Evolutionary conservation across 2,888 invertebrate genomes (phyloP).

Genomic region (Camptogramma bilineatum): DNA sequence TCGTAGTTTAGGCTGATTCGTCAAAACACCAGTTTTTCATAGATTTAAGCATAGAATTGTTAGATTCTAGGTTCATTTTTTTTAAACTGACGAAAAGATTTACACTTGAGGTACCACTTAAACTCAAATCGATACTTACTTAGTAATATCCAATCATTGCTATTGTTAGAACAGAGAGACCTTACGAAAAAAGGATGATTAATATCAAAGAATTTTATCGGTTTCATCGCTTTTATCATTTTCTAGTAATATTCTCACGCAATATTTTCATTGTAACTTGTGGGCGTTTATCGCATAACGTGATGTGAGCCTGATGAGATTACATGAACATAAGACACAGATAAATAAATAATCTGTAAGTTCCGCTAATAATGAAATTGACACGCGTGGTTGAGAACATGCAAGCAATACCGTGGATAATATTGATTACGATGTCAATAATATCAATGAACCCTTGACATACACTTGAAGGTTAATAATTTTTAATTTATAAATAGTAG

Average conservation of each 20-base stretch:
- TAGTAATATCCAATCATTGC: too few relatives aligned
- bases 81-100: too few relatives aligned
- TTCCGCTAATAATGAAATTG: slow-evolving; percentile 9
- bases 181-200: not conserved
- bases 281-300: slow-evolving; percentile 4
- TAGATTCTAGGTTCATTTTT: too few relatives aligned
- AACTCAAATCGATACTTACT: too few relatives aligned
- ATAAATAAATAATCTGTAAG: not conserved
- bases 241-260: slow-evolving; percentile 11
- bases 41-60: too few relatives aligned
- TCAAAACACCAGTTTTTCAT: too few relatives aligned
- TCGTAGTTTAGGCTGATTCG: too few relatives aligned
- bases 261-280: not conserved
- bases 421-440: not conserved
- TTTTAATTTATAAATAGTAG: too few relatives aligned
- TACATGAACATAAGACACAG: slow-evolving; percentile 7
- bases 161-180: too few relatives aligned
- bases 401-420: not conserved
- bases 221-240: slow-evolving; percentile 17
- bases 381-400: slow-evolving; percentile 4
- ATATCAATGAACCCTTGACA: not conserved
- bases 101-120: too few relatives aligned
- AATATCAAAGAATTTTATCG: not conserved
- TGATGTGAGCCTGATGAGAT: slow-evolving; percentile 13
- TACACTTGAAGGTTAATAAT: too few relatives aligned